These are phyloP conservation scores for Phalanger gymnotis DNA, from an alignment of 2,797 vertebrate genomes.

Conservation along the genomic window DNA sequence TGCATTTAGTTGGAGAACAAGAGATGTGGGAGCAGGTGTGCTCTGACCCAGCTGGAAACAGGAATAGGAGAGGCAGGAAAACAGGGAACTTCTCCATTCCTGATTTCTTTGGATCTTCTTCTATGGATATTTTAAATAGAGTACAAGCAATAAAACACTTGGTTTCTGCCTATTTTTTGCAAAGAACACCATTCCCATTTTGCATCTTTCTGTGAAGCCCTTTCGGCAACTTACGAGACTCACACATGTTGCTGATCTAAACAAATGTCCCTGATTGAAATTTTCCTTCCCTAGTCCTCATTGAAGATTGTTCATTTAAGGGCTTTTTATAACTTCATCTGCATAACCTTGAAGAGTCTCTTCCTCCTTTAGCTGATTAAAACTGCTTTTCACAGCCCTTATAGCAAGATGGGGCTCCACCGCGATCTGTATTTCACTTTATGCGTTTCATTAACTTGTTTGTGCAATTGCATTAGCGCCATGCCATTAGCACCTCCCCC, in stretches of 20 bases:
- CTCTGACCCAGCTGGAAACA: conserved; percentile 18
- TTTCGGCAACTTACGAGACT: conserved; percentile 58
- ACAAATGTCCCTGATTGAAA: conserved; percentile 60
- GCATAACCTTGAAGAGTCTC: conserved; percentile 83
- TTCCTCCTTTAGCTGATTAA: conserved; percentile 82
- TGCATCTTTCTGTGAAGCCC: conserved; percentile 61
- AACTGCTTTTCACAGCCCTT: conserved; percentile 81
- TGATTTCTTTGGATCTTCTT: background rate
- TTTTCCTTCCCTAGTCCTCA: conserved; percentile 67
- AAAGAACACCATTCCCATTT: conserved; percentile 51
- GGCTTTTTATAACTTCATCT: conserved; percentile 77
- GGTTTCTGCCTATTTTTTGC: conserved; percentile 47
- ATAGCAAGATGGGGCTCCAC: conserved; percentile 81
- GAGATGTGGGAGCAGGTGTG: background rate
- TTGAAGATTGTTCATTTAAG: conserved; percentile 65
- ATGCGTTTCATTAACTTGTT: conserved; percentile 86
- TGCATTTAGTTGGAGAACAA: background rate
- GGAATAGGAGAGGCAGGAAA: conserved; percentile 11
- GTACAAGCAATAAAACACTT: conserved; percentile 42
- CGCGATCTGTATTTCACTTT: conserved; percentile 84
- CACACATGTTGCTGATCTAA: conserved; percentile 65
- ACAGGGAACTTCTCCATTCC: background rate
- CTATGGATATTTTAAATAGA: conserved; percentile 43
- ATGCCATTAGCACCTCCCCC: conserved; percentile 78
- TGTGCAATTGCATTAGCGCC: conserved; percentile 87